Evolutionary conservation across 1,140 invertebrate genomes (phyloP).

Genomic region (Diprion similis): DNA sequence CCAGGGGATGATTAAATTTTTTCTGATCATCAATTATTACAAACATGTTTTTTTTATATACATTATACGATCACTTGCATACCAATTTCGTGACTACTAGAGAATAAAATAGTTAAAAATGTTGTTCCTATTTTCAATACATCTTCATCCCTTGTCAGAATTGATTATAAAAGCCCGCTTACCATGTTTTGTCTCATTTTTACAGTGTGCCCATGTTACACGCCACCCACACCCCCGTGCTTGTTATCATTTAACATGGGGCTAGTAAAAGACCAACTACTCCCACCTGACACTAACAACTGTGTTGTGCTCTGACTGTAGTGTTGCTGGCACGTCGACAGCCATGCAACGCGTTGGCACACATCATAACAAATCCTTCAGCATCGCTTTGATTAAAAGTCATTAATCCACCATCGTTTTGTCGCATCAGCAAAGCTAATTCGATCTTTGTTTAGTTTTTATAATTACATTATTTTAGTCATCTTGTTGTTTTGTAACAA

Average conservation of each 20-base stretch:
- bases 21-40: neutral
- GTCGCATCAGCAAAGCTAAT: slow-evolving; percentile 56
- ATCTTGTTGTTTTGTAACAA: neutral
- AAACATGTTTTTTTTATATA: neutral
- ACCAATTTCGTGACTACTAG: no score
- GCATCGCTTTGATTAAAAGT: slow-evolving; percentile 45
- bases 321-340: slow-evolving; percentile 26
- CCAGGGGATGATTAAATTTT: neutral
- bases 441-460: slow-evolving; percentile 32
- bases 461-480: neutral
- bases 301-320: slow-evolving; percentile 1
- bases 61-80: no score
- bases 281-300: slow-evolving; percentile 24
- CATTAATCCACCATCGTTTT: slow-evolving; percentile 41
- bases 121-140: neutral
- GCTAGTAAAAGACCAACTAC: slow-evolving; percentile 21
- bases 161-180: slow-evolving; percentile 25
- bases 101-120: no score
- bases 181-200: slow-evolving; percentile 37
- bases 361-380: slow-evolving; percentile 33
- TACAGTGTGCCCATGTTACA: slow-evolving; percentile 38
- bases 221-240: slow-evolving; percentile 34
- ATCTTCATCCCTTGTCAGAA: slow-evolving; percentile 24
- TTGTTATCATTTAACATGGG: slow-evolving; percentile 42
- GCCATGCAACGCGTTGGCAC: slow-evolving; percentile 20